phyloP scores from a whole-genome alignment of 2,888 invertebrate species.

The Drosophila histrio region DNA sequence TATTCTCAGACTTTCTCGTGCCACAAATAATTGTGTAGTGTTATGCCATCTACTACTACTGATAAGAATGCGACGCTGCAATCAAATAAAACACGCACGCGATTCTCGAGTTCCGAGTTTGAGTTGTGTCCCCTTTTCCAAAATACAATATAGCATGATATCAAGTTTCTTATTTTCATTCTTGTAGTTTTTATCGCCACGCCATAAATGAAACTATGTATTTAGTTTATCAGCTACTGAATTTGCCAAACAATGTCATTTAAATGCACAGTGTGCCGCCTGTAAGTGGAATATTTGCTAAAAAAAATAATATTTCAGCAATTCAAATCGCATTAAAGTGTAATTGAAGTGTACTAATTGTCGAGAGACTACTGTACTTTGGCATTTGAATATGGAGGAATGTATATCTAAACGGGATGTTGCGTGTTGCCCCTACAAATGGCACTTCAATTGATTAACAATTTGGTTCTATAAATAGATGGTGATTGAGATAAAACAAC shows the following conservation, averaged over 20 bases:
- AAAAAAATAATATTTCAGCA: background rate
- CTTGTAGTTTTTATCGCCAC: constrained; percentile 43
- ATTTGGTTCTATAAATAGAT: constrained; percentile 18
- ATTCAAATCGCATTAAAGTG: background rate
- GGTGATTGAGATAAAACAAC: constrained; percentile 2
- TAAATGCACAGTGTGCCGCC: background rate
- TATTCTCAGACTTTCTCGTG: background rate
- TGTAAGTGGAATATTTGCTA: background rate
- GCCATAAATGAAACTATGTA: constrained; percentile 37
- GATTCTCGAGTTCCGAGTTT: constrained; percentile 6
- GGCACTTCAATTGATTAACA: constrained; percentile 35
- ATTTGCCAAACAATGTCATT: constrained; percentile 25
- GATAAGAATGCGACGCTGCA: constrained; percentile 28
- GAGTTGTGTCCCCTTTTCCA: constrained; percentile 4
- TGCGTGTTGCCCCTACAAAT: constrained; percentile 47
- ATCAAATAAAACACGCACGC: constrained; percentile 59
- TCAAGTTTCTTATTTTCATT: constrained; percentile 4
- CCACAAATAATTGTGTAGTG: constrained; percentile 10
- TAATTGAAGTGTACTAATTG: background rate
- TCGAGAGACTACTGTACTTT: background rate
- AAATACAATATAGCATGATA: constrained; percentile 16
- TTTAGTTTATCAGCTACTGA: constrained; percentile 52
- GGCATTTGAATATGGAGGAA: constrained; percentile 2
- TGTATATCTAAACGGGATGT: constrained; percentile 44
- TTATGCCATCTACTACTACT: constrained; percentile 22